Evolutionary conservation across 2,888 invertebrate species (phyloP).

Genomic region (Thereva nobilitata): DNA sequence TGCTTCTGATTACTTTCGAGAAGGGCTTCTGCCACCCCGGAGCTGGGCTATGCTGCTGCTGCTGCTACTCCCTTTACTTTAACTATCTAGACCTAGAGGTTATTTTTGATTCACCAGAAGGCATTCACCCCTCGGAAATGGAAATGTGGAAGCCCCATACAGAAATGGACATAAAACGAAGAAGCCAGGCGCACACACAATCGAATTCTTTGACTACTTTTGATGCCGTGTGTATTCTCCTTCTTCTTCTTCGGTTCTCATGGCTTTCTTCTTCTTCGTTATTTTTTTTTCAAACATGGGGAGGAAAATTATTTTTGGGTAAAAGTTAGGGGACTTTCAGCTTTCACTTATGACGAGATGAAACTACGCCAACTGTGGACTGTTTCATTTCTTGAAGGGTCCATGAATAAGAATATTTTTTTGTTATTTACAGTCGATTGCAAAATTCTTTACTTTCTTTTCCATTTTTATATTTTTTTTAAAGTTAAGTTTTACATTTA

Average conservation of each 20-base stretch:
- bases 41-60: not conserved
- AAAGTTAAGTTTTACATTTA: no score
- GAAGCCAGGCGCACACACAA: not conserved
- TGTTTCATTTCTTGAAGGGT: no score
- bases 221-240: not conserved
- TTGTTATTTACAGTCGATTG: no score
- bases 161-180: constrained; percentile 1
- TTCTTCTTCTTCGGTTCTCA: not conserved
- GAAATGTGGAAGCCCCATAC: not conserved
- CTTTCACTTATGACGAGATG: constrained; percentile 24
- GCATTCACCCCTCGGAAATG: constrained; percentile 26
- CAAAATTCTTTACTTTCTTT: no score
- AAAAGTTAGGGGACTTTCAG: constrained; percentile 22
- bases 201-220: no score
- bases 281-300: constrained; percentile 2
- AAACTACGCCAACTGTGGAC: no score
- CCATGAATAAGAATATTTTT: no score
- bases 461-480: no score
- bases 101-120: constrained; percentile 33
- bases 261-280: not conserved
- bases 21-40: no score
- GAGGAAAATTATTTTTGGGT: constrained; percentile 28
- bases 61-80: not conserved
- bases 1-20: no score
- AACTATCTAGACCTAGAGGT: constrained; percentile 10